Conservation (phyloP, 1,140 invertebrate genomes). For the Cydia pomonella region DNA sequence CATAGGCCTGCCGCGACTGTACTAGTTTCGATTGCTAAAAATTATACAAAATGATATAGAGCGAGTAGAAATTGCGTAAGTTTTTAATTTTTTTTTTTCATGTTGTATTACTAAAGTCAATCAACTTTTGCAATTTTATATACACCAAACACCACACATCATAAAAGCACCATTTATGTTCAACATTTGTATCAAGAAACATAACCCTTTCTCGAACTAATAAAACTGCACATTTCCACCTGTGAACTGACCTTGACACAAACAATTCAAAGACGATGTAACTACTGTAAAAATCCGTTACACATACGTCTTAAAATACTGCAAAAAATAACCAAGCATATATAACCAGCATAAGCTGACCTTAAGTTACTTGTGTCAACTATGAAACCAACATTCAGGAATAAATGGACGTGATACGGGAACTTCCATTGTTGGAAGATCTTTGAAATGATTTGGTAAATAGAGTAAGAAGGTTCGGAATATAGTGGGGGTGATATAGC, state of each 20-base stretch:
- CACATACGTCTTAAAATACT: neutral
- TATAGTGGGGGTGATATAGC: conserved; percentile 10
- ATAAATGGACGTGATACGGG: neutral
- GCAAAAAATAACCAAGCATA: neutral
- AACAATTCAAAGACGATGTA: too few relatives aligned
- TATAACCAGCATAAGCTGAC: neutral
- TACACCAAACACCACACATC: too few relatives aligned
- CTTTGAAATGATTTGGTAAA: neutral
- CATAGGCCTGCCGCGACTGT: too few relatives aligned
- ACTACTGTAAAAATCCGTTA: neutral
- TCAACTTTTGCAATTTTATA: too few relatives aligned
- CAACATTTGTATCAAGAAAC: too few relatives aligned
- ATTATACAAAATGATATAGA: too few relatives aligned
- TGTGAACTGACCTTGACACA: neutral
- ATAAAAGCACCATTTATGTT: too few relatives aligned
- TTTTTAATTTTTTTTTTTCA: too few relatives aligned
- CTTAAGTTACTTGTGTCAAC: neutral
- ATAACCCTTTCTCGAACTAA: neutral
- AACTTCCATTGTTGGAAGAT: neutral
- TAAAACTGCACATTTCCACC: conserved; percentile 10
- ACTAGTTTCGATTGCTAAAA: too few relatives aligned
- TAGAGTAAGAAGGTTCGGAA: neutral
- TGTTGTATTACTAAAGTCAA: too few relatives aligned
- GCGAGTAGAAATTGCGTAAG: too few relatives aligned
- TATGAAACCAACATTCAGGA: neutral